Base-by-base conservation (phyloP, 2,113 vertebrate species). In the Penelope pileata region DNA sequence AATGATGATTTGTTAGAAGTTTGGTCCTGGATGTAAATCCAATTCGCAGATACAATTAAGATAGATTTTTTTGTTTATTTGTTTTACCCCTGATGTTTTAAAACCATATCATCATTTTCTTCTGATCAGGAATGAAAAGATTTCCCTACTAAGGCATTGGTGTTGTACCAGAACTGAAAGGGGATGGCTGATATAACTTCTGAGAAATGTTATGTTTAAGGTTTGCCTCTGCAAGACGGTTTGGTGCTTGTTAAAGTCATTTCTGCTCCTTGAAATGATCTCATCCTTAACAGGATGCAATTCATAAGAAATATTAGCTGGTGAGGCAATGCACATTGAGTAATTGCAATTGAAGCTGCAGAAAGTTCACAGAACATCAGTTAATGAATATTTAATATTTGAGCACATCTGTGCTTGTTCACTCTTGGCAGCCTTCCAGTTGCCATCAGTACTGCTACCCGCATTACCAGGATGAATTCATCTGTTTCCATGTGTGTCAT, bases 201-300 rank as follows among this genome's bases (percentile, higher is more conserved):
- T 91, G 54, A 70, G 77, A 9, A 86, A 59, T 51, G 34, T 27
- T 86, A 18, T 5, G 1, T 74, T 73, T 90, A 69, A 79, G 50
- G 30, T 36, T 80, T 77, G 59, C 64, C 27, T 74, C n/a, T 70
- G 38, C 32, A 70, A 54, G 68, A 67, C 6, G 8, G 38, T 70
- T 91, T 79, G 38, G 78, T 93, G 62, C 27, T 87, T 47, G 50
- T 88, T 91, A 67, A 86, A 83, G 79, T 91, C 36, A 40, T 82
- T 93, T 74, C 79, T 90, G 34, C 51, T 88, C 56, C 85, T 77
- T 90, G 68, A 91, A 88, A 81, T 93, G 56, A 88, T 88, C 73
- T 96, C 94, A 86, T 91, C 50, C 63, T 90, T 74, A 74, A 90
- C 86, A 94, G 94, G 88, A 94, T 93, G 73, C 88, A 78, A 26